phyloP scores from a whole-genome alignment of 2,113 vertebrate species.

The Saguinus midas region DNA sequence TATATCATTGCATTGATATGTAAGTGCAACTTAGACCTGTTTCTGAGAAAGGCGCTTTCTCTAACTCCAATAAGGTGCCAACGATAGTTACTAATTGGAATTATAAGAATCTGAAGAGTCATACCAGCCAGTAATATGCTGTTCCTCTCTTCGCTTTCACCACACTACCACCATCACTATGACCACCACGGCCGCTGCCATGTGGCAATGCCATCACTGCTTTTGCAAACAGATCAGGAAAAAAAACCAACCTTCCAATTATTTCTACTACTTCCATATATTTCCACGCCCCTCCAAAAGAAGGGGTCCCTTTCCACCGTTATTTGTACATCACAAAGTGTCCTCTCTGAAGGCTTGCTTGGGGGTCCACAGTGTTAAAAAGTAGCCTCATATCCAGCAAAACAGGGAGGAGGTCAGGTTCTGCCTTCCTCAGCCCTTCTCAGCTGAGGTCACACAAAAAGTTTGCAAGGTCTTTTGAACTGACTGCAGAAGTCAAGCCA shows the following conservation, averaged over 20 bases:
- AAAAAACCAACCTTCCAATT: not conserved
- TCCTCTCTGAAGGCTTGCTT: not conserved
- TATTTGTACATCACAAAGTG: not conserved
- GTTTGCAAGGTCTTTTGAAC: not conserved
- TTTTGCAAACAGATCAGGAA: not conserved
- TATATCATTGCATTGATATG: not conserved
- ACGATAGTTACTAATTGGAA: slow-evolving; percentile 7
- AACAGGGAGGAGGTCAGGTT: not conserved
- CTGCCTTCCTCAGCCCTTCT: not conserved
- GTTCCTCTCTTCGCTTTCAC: not conserved
- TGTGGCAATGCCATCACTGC: not conserved
- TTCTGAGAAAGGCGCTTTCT: slow-evolving; percentile 29
- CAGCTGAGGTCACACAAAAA: slow-evolving; percentile 25
- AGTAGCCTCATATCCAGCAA: not conserved
- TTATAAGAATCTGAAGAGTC: not conserved
- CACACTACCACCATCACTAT: not conserved
- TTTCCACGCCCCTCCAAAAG: not conserved
- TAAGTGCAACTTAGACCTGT: not conserved
- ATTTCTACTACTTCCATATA: slow-evolving; percentile 21
- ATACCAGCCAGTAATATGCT: not conserved
- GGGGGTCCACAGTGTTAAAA: not conserved
- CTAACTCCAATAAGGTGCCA: not conserved
- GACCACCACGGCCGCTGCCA: not conserved
- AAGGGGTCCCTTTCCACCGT: not conserved
- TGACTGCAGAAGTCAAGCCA: no score